Evolutionary conservation across 2,797 vertebrate species (phyloP), one percentile per base, ranked within the genome.

Genomic region (Pteronotus mesoamericanus): DNA sequence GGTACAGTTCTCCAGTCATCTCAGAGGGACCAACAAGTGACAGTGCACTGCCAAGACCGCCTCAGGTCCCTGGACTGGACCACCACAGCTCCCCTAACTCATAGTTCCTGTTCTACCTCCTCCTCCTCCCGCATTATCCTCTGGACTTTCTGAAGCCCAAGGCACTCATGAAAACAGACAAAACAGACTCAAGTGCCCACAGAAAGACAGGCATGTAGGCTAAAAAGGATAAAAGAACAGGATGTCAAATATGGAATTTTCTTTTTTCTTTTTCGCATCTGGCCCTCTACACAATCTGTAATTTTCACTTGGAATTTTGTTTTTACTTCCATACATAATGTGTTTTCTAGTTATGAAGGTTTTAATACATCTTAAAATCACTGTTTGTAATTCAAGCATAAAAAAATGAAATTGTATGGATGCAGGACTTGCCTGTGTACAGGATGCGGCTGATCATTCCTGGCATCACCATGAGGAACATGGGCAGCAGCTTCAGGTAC

Each of bases 371-470:
- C 29, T 68, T 83, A 21, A 85, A 96, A 89, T 55, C 10, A n/a
- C 19, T 26, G 57, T 32, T 69, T 9, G 53, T 26, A 48, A 68
- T 37, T 85, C 39, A 69, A 75, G 26, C 2, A 9, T 77, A 19
- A 57, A 61, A 37, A 3, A 32, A 39, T 26, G 24, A 57, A 22
- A 5, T 0, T 24, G 29, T 29, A 1, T 18, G 42, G 66, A 14
- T 10, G 32, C 15, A 2, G 8, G 46, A 21, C 96, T 94, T 55
- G n/a, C 96, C 97, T 92, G 96, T 78, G 71, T 99, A 97, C n/a
- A 99, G 97, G 92, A 99, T 99, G 18, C 99, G 98, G 97, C 99
- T 99, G 98, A 99, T 99, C 99, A 99, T 99, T 2, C 99, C 99
- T 0, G 99, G 99, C 97, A 99, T 99, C 94, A 99, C 99, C 98